Evolutionary conservation across 2,797 vertebrate genomes (phyloP).

Genomic region (Micrastur ruficollis): DNA sequence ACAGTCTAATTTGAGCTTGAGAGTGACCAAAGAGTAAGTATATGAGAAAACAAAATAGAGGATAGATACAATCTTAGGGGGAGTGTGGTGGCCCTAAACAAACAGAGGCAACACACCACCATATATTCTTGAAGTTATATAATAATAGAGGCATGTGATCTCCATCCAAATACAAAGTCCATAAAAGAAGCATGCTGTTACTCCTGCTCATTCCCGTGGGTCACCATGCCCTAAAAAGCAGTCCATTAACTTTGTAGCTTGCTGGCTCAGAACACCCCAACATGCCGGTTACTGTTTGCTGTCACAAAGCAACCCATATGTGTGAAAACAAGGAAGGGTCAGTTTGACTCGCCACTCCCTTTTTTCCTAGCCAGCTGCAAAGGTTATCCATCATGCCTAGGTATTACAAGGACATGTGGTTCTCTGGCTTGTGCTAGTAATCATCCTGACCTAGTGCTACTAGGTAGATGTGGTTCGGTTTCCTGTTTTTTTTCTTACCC

Average conservation of each 20-base stretch:
- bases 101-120: background rate
- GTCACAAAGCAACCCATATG: background rate
- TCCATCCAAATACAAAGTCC: background rate
- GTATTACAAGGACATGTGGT: background rate
- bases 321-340: background rate
- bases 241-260: background rate
- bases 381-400: background rate
- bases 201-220: background rate
- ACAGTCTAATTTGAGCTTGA: background rate
- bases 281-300: background rate
- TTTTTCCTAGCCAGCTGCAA: background rate
- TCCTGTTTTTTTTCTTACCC: background rate
- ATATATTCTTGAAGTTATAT: background rate
- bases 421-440: background rate
- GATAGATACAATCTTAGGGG: background rate
- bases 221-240: conserved; percentile 15
- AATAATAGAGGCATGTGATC: background rate
- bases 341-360: background rate
- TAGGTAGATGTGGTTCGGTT: background rate
- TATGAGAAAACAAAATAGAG: background rate
- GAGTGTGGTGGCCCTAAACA: background rate
- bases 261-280: background rate
- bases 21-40: background rate
- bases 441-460: background rate
- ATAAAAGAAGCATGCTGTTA: background rate